phyloP scores from a whole-genome alignment of 1,140 invertebrate genomes.

The Pantala flavescens region DNA sequence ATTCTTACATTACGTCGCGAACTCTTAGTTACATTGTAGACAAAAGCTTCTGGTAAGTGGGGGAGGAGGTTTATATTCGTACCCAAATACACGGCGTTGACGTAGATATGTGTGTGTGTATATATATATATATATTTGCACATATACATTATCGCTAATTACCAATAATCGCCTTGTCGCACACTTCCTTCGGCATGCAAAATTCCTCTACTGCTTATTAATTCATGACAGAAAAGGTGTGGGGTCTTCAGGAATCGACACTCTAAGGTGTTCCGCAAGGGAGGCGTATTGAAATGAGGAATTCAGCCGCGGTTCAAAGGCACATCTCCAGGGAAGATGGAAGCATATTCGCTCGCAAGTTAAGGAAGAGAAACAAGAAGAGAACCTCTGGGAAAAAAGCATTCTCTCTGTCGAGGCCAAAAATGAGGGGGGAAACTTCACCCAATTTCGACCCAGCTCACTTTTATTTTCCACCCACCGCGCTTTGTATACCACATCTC shows the following conservation, averaged over 20 bases:
- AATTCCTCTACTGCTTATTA: too few species aligned
- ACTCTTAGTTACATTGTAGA: too few species aligned
- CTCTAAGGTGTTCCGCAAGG: neutral
- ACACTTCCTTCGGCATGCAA: too few species aligned
- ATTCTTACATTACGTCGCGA: too few species aligned
- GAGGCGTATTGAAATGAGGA: neutral
- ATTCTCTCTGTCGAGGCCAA: neutral
- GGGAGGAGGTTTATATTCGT: too few species aligned
- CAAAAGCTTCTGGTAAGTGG: too few species aligned
- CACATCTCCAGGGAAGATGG: neutral
- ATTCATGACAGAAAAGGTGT: neutral
- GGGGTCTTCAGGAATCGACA: neutral
- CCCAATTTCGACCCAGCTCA: neutral
- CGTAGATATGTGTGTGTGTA: too few species aligned
- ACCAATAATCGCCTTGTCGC: too few species aligned
- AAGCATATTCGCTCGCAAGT: neutral
- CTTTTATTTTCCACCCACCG: neutral
- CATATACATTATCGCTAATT: too few species aligned
- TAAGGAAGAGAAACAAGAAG: neutral
- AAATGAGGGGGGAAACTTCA: neutral
- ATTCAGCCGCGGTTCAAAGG: neutral
- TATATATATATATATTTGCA: too few species aligned
- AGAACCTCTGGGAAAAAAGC: conserved; percentile 4
- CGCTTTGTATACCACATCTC: conserved; percentile 5
- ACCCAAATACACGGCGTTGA: too few species aligned